phyloP scores from a whole-genome alignment of 2,113 vertebrate genomes.

The Paramisgurnus dabryanus region DNA sequence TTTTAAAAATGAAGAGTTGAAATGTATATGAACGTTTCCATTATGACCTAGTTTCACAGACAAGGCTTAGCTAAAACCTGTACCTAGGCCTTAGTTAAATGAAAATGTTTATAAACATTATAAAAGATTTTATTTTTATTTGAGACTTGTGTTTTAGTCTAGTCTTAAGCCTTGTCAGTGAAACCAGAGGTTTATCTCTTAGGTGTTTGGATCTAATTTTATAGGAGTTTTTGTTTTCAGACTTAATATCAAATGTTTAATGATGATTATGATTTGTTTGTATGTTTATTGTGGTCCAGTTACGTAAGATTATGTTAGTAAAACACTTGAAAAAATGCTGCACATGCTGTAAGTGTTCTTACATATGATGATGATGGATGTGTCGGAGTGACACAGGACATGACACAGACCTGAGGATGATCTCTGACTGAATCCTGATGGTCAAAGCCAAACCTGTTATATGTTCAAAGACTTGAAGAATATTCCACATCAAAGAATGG shows the following conservation, averaged over 20 bases:
- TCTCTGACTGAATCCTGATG: constrained; percentile 45
- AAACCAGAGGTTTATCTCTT: background rate
- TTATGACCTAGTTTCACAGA: no score
- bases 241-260: no score
- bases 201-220: background rate
- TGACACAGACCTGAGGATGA: constrained; percentile 45
- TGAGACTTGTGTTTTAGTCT: background rate
- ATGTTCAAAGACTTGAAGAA: background rate
- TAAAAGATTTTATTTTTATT: no score
- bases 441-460: constrained; percentile 23
- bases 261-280: no score
- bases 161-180: no score
- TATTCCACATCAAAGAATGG: constrained; percentile 9
- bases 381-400: constrained; percentile 46
- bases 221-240: background rate
- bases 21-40: background rate
- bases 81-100: no score
- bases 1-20: background rate
- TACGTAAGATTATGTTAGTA: no score
- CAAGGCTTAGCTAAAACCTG: no score
- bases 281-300: background rate
- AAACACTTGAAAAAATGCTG: no score
- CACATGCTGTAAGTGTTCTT: constrained; percentile 2
- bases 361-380: background rate
- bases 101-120: no score